These are phyloP conservation scores for Notoglanidium macrostoma DNA, from an alignment of 2,797 vertebrate genomes.

Conservation along the genomic window DNA sequence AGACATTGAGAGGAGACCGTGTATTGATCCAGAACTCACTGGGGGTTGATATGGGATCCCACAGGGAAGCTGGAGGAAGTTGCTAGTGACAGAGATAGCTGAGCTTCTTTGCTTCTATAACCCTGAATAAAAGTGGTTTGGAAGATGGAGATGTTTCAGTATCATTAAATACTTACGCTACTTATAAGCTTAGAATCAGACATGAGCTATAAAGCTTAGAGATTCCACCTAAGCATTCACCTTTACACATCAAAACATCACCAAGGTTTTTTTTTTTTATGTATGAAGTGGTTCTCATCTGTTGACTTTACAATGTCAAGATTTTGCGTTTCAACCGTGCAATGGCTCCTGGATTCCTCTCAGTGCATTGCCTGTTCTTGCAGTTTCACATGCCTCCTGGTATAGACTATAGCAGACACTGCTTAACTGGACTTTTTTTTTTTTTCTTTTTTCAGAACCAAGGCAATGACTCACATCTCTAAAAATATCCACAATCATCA, in stretches of 20 bases:
- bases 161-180: background rate
- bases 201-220: background rate
- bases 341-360: background rate
- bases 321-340: constrained; percentile 7
- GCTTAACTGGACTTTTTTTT: background rate
- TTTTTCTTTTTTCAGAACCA: constrained; percentile 1
- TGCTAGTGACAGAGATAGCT: background rate
- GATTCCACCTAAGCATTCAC: background rate
- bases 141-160: background rate
- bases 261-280: background rate
- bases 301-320: constrained; percentile 2
- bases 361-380: background rate
- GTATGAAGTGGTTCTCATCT: background rate
- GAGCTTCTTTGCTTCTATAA: background rate
- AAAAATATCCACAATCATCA: constrained; percentile 46
- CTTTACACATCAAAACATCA: background rate
- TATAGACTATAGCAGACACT: background rate
- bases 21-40: background rate
- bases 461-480: constrained; percentile 26
- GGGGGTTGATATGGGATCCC: background rate
- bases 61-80: background rate
- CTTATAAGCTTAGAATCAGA: constrained; percentile 8
- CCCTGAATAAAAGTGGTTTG: background rate
- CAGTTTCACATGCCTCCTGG: background rate
- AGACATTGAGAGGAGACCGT: background rate